Base-by-base conservation (phyloP, 2,113 vertebrate species). In the Piliocolobus tephrosceles region DNA sequence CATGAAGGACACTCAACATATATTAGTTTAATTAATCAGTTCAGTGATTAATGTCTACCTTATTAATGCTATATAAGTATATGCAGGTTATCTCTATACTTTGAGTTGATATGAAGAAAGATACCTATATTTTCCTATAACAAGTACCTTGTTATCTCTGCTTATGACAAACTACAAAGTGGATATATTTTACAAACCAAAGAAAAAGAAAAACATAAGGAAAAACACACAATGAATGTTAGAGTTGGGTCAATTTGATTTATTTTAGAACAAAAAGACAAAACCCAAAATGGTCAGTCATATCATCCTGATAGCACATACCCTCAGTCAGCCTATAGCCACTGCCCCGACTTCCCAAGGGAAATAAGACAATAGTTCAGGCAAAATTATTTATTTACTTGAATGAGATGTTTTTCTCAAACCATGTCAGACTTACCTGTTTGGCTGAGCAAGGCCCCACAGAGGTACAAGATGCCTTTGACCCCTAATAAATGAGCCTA, bases 331-430 rank as follows among this genome's bases (percentile, higher is more conserved):
- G 75, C 9, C 45, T 87, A 9, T 35, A 78, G 18, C 58, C 40
- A 43, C 68, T 61, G 17, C 20, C 35, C 22, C 1, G 25, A 35
- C 7, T 47, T 84, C 11, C 18, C 84, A 75, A 95, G 35, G 8
- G 76, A 95, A 97, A 93, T 57, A 85, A 58, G 25, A n/a, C 40
- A 93, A 73, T 82, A 70, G 25, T 75, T n/a, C 17, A 64, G 8
- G 50, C 17, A 89, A 95, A 87, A 91, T 90, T 88, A 79, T 72
- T 93, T 5, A 79, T 93, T 96, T 93, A 89, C 40, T 95, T 88
- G 82, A 78, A 94, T 76, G 30, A 86, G 1, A 35, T 75, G 23
- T 93, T 68, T 90, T 81, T 64, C 80, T 90, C 40, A 93, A 78
- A 80, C 1, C 68, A n/a, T 72, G 83, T 83, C 61, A 73, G 6